phyloP scores from a whole-genome alignment of 2,888 invertebrate genomes.

The Elysia crispata region DNA sequence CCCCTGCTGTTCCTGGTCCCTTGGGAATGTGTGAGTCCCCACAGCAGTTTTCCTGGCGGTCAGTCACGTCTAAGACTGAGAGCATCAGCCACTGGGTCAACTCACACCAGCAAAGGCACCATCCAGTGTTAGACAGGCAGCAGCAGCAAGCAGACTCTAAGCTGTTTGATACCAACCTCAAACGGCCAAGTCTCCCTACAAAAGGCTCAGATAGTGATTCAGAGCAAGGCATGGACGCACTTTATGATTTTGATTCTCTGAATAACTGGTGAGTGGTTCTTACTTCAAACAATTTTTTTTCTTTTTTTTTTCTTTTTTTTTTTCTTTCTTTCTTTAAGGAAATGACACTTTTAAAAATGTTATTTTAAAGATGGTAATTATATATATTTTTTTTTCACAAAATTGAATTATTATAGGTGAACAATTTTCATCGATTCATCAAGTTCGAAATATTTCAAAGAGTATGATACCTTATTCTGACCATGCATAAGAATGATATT shows the following conservation, averaged over 20 bases:
- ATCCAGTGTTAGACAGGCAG: constrained; percentile 45
- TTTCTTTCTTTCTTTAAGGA: no score
- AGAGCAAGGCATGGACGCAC: constrained; percentile 80
- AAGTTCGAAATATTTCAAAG: no score
- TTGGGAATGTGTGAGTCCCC: not conserved
- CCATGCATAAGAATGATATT: no score
- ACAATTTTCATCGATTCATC: no score
- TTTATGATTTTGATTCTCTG: constrained; percentile 92
- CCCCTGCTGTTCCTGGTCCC: not conserved
- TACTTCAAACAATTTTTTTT: not conserved
- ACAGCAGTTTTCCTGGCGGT: constrained; percentile 51
- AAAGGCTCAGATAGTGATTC: constrained; percentile 89
- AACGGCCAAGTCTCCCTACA: constrained; percentile 87
- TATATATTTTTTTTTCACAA: no score
- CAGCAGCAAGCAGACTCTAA: constrained; percentile 50
- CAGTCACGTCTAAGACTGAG: constrained; percentile 59
- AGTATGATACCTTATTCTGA: no score
- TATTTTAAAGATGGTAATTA: no score
- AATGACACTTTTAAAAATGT: constrained; percentile 2
- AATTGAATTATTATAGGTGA: no score
- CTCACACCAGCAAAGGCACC: constrained; percentile 62
- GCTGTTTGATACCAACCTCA: constrained; percentile 77
- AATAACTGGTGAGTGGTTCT: constrained; percentile 86
- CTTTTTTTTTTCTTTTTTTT: no score
- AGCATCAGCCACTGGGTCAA: constrained; percentile 69